These are phyloP conservation scores for Congeria kusceri DNA, from an alignment of 2,888 invertebrate species.

Conservation along the genomic window DNA sequence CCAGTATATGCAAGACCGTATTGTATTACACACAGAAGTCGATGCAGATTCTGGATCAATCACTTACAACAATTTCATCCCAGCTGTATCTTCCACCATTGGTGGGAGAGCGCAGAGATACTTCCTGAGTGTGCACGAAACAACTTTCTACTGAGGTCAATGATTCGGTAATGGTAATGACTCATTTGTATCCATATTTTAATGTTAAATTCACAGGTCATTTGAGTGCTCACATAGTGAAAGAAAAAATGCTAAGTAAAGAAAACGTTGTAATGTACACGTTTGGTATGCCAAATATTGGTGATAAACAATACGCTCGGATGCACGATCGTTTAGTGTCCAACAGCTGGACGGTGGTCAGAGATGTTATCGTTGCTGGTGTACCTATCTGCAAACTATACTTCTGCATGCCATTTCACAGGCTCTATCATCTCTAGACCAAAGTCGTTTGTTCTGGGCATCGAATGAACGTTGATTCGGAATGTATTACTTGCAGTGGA, in stretches of 20 bases:
- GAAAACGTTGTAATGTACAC: conserved; percentile 48
- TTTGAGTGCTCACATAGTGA: conserved; percentile 48
- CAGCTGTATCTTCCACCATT: conserved; percentile 17
- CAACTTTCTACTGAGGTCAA: conserved; percentile 34
- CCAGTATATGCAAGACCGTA: too few species aligned
- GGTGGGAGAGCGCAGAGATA: conserved; percentile 57
- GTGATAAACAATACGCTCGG: conserved; percentile 46
- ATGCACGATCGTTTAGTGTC: conserved; percentile 43
- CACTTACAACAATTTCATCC: conserved; percentile 20
- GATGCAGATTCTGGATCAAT: conserved; percentile 50
- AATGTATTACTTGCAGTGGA: conserved; percentile 38
- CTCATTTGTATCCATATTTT: conserved; percentile 36
- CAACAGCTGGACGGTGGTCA: conserved; percentile 55
- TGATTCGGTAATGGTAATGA: conserved; percentile 12
- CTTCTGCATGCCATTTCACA: conserved; percentile 30
- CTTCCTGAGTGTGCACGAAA: conserved; percentile 41
- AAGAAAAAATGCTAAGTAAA: conserved; percentile 37
- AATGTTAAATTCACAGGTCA: conserved; percentile 53
- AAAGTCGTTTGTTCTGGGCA: conserved; percentile 40
- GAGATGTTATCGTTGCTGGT: conserved; percentile 47
- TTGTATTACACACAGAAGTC: conserved; percentile 36
- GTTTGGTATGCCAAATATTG: conserved; percentile 61
- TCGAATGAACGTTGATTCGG: conserved; percentile 38
- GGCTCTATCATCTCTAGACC: conserved; percentile 45
- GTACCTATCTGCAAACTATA: conserved; percentile 41